Base-by-base conservation (phyloP, 2,797 vertebrate genomes). In the Sarcophilus harrisii region DNA sequence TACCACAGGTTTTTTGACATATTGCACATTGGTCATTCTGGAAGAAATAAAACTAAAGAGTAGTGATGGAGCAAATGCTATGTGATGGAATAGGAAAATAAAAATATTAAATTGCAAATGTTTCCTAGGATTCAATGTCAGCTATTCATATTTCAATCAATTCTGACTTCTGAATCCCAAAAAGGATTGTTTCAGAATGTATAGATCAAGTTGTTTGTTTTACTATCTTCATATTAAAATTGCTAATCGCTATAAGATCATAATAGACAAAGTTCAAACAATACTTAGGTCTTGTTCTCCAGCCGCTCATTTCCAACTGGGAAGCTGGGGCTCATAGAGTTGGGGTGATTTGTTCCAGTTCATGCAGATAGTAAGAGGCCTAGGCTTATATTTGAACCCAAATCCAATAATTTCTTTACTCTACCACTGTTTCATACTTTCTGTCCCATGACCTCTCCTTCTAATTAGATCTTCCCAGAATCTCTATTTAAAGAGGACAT, bases 221-320 rank as follows among this genome's bases (percentile, higher is more conserved):
- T 81, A 81, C 66, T 38, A 24, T 81, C 6, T 21, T 38, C 45
- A 45, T 81, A 45, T 45, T 45, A 6, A 59, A 55, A 45, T 45
- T 27, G 8, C 21, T 91, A 91, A 93, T 8, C 5, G 57, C 0
- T 55, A 55, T 81, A 9, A 30, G n/a, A 3, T 45, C 29, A 95
- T 94, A 87, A 93, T 58, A 92, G 1, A 38, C 66, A 62, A 57
- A 52, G 32, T 4, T 89, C n/a, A 28, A 4, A 59, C 11, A 30
- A 21, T n/a, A 3, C 10, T 2, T 21, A 0, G 10, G 27, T 60
- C 30, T 14, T 4, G 1, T 87, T 27, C 94, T 92, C 89, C 49
- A 93, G 92, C 90, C 96, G 5, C 45, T 87, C 55, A 3, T 90
- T 45, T 94, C 38, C 10, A 95, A 6, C 6, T 95, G 3, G 91